Conservation (phyloP, 2,113 vertebrate species). For the Pholis gunnellus region DNA sequence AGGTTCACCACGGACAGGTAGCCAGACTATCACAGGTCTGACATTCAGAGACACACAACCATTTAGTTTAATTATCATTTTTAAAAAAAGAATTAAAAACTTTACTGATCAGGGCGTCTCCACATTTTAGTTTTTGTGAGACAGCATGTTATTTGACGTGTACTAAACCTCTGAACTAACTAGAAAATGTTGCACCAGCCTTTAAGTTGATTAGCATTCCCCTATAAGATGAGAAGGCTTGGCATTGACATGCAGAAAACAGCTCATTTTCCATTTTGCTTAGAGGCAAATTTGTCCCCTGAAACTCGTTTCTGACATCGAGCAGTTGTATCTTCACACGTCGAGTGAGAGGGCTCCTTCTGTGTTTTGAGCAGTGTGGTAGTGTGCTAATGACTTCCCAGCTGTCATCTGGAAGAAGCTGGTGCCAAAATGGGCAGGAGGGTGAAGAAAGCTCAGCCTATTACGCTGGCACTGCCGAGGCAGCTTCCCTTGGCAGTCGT, state of each 20-base stretch:
- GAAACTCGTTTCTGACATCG: not conserved
- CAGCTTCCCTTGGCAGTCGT: constrained; percentile 41
- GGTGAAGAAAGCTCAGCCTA: constrained; percentile 54
- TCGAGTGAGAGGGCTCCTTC: constrained; percentile 13
- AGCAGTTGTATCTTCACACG: constrained; percentile 18
- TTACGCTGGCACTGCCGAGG: constrained; percentile 35
- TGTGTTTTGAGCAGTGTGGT: constrained; percentile 50
- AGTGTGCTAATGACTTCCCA: constrained; percentile 65
- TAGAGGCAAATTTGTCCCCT: constrained; percentile 9
- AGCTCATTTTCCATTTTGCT: constrained; percentile 21
- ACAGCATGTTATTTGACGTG: too few species aligned
- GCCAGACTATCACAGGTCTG: too few species aligned
- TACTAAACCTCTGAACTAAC: not conserved
- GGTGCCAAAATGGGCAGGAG: constrained; percentile 47
- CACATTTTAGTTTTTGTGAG: not conserved
- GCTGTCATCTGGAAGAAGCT: constrained; percentile 67
- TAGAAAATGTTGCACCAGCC: not conserved
- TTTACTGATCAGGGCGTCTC: not conserved
- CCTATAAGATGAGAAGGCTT: not conserved
- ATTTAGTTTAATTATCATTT: too few species aligned
- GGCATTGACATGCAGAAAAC: not conserved
- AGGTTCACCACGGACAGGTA: too few species aligned
- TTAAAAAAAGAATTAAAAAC: too few species aligned
- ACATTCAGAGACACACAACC: too few species aligned
- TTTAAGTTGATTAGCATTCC: not conserved